A percentile compares a stretch with the other conserved stretches of the same genome.
phyloP scores from a whole-genome alignment of 2,888 invertebrate species.

The Orgyia antiqua region DNA sequence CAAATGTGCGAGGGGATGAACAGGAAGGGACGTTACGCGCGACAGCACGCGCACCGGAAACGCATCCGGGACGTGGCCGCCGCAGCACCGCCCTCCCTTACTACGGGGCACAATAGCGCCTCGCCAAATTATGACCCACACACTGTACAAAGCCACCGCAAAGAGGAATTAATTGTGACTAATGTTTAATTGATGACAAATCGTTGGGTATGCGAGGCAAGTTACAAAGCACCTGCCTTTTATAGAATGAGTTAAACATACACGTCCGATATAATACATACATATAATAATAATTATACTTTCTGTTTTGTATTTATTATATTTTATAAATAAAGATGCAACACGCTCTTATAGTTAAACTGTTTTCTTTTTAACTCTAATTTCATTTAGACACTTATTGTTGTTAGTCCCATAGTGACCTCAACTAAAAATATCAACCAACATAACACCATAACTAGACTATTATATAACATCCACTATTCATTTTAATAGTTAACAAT shows the following conservation, averaged over 20 bases:
- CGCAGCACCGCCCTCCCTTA: conserved; percentile 48
- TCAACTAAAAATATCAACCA: too few relatives aligned
- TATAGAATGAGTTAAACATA: conserved; percentile 10
- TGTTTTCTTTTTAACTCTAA: too few relatives aligned
- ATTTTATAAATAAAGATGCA: too few relatives aligned
- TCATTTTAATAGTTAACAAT: too few relatives aligned
- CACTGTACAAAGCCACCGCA: conserved; percentile 25
- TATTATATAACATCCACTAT: too few relatives aligned
- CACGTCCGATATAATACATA: conserved; percentile 5
- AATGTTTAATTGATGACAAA: conserved; percentile 34
- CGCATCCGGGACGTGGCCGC: conserved; percentile 72
- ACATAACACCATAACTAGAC: too few relatives aligned
- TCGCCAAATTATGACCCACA: conserved; percentile 29
- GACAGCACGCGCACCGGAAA: conserved; percentile 66
- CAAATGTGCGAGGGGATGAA: conserved; percentile 58
- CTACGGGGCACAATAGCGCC: conserved; percentile 32
- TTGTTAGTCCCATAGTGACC: too few relatives aligned
- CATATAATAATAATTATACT: conserved; percentile 3
- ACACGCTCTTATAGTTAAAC: too few relatives aligned
- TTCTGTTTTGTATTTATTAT: conserved; percentile 7
- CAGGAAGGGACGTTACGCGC: conserved; percentile 73
- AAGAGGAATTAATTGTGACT: conserved; percentile 25
- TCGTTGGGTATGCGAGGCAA: conserved; percentile 16
- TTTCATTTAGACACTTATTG: too few relatives aligned
- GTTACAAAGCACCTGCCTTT: conserved; percentile 18